phyloP scores from a whole-genome alignment of 2,113 vertebrate species.

The Mirounga angustirostris region DNA sequence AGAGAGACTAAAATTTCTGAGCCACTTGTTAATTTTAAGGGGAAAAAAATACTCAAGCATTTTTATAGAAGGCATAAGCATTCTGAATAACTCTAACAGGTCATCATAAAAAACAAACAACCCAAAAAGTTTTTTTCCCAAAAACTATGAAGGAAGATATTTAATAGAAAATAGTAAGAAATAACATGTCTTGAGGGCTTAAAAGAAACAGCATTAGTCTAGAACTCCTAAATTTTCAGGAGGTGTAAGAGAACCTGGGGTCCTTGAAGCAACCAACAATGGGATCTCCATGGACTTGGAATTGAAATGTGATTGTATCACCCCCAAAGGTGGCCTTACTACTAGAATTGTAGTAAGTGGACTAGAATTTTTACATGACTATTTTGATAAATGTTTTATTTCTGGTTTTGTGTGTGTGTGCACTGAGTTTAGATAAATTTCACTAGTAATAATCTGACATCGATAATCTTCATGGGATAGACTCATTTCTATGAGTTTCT shows the following conservation, averaged over 20 bases:
- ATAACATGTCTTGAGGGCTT: neutral
- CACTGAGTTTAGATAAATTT: neutral
- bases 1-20: neutral
- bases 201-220: neutral
- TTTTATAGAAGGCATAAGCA: neutral
- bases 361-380: neutral
- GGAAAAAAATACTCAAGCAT: neutral
- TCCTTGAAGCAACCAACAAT: neutral
- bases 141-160: neutral
- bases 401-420: neutral
- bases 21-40: neutral
- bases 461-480: neutral
- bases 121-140: neutral
- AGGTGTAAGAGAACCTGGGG: neutral
- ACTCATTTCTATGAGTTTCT: neutral
- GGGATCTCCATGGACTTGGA: neutral
- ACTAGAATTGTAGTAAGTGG: neutral
- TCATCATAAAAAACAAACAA: neutral
- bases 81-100: neutral
- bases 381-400: neutral
- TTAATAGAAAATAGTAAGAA: neutral
- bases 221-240: neutral
- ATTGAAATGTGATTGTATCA: neutral
- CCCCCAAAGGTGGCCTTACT: neutral
- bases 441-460: neutral